These are phyloP conservation scores for Drosophila sordidula DNA, from an alignment of 2,888 invertebrate genomes.

Conservation along the genomic window DNA sequence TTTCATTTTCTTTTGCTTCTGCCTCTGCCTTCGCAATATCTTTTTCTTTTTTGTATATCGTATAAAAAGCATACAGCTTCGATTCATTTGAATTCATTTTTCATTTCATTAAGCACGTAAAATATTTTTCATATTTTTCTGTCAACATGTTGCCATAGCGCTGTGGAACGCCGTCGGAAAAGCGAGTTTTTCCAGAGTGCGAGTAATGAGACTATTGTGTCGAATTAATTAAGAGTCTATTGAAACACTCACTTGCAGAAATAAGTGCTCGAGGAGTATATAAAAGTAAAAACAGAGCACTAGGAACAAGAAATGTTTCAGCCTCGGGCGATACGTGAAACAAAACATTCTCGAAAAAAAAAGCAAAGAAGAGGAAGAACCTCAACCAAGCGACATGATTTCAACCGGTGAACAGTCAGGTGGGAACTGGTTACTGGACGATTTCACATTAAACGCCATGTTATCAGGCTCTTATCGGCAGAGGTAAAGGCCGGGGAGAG, in stretches of 20 bases:
- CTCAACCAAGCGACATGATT: slow-evolving; percentile 16
- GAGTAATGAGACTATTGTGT: neutral
- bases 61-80: slow-evolving; percentile 20
- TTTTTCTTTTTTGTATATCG: slow-evolving; percentile 11
- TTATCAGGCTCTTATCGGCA: slow-evolving; percentile 44
- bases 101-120: slow-evolving; percentile 58
- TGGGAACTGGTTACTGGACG: slow-evolving; percentile 25
- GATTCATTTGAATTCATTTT: slow-evolving; percentile 59
- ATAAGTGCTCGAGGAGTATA: slow-evolving; percentile 28
- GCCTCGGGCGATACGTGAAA: slow-evolving; percentile 17
- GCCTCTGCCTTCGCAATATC: slow-evolving; percentile 10
- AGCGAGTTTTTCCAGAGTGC: neutral
- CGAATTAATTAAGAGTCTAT: neutral
- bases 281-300: slow-evolving; percentile 39
- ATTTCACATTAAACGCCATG: neutral
- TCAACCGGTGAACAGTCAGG: slow-evolving; percentile 6
- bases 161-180: neutral
- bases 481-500: neutral
- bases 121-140: slow-evolving; percentile 23
- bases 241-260: slow-evolving; percentile 43
- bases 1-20: slow-evolving; percentile 17
- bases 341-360: slow-evolving; percentile 28
- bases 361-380: neutral
- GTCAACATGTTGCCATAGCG: slow-evolving; percentile 21
- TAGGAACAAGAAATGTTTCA: slow-evolving; percentile 21